Evolutionary conservation across 1,140 invertebrate genomes (phyloP), one percentile per base, ranked within the genome.

Genomic region (Amyelois transitella): DNA sequence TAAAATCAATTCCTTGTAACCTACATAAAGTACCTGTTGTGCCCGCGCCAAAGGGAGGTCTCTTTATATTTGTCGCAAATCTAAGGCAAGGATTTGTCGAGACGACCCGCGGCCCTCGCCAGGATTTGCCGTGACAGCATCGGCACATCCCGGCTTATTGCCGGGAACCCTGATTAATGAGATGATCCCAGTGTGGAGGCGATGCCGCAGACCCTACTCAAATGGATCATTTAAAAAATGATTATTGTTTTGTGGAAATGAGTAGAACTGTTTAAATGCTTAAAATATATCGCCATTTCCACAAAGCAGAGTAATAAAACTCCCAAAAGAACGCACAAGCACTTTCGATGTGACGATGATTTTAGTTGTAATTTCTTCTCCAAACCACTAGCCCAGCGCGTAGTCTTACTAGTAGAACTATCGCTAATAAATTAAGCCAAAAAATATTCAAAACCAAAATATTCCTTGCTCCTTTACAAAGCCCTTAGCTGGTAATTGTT

Each of bases 121-220:
- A 69, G 78, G 81, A 77, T 84, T 82, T 70, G 60, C 67, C 58
- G 53, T 83, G 84, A 83, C 81, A 81, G 70, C 80, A 86, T 78
- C 61, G 81, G 81, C 73, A 79, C 69, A 75, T 72, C 75, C 68
- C 63, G 76, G 84, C 82, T 88, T 86, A 81, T 63, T 68, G 58
- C 60, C 51, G 67, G n/a, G 80, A 72, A 69, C 82, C 76, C 76
- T 74, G 81, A 87, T 86, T 86, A 84, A 75, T 73, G 67, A 58
- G 61, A 68, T 64, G 58, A 50, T 60, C 51, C 66, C 67, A 57
- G 61, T 58, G 54, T 58, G 64, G 59, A 50, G 51, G 51, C 47
- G 22, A 18, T 49, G 32, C 45, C 45, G 6, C 8, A 55, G 53
- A 49, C 22, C 54, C 25, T 18, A 24, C 43, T 58, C 54, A 52